phyloP scores from a whole-genome alignment of 2,888 invertebrate species.

The Miltochrista miniata region DNA sequence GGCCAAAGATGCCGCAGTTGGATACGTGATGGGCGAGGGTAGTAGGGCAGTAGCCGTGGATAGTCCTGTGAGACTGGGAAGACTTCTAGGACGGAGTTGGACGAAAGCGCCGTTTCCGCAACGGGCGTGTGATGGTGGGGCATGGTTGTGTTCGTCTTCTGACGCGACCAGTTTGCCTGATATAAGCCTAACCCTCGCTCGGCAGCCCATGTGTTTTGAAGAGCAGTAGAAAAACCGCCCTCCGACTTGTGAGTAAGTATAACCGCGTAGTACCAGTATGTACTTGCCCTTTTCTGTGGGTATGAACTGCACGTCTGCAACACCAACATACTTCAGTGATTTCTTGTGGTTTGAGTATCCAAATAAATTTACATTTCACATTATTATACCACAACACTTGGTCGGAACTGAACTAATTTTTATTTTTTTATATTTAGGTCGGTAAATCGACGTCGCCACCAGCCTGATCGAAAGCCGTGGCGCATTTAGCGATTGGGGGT shows the following conservation, averaged over 20 bases:
- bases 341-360: conserved; percentile 9
- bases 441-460: no score
- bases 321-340: conserved; percentile 34
- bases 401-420: no score
- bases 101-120: conserved; percentile 78
- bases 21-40: conserved; percentile 58
- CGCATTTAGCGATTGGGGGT: no score
- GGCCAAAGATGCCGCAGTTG: conserved; percentile 60
- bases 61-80: conserved; percentile 32
- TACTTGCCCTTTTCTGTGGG: conserved; percentile 80
- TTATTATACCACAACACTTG: no score
- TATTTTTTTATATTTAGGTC: no score
- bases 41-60: conserved; percentile 47
- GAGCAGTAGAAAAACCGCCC: conserved; percentile 80
- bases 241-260: conserved; percentile 78
- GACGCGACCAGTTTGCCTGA: conserved; percentile 70
- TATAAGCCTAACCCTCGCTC: conserved; percentile 69
- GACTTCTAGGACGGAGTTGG: conserved; percentile 65
- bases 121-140: conserved; percentile 76
- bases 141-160: conserved; percentile 72
- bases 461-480: no score
- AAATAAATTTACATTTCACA: neutral
- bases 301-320: conserved; percentile 79
- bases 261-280: conserved; percentile 74
- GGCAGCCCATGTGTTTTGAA: conserved; percentile 77